Evolutionary conservation across 2,113 vertebrate species (phyloP).

Genomic region (Chamaetylas fuelleborni): DNA sequence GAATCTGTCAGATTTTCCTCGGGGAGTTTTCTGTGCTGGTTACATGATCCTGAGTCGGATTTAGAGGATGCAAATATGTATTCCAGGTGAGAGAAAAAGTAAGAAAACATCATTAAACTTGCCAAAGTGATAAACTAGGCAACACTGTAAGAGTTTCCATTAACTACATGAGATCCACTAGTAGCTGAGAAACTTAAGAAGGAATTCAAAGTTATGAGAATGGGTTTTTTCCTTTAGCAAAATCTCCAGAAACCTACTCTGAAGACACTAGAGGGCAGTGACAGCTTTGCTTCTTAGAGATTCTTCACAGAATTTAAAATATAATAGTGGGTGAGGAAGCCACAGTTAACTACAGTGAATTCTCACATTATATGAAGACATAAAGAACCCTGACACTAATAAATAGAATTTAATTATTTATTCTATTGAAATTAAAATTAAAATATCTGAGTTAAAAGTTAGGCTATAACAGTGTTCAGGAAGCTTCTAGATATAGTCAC

Average conservation of each 20-base stretch:
- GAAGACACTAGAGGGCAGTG: conserved; percentile 53
- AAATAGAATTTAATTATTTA: background rate
- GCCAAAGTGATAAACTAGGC: background rate
- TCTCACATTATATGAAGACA: background rate
- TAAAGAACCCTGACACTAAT: rapidly evolving
- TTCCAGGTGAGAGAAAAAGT: background rate
- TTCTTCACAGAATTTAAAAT: background rate
- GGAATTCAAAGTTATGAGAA: background rate
- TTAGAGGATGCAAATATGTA: background rate
- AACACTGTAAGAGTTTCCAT: background rate
- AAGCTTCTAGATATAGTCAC: background rate
- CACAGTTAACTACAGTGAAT: background rate
- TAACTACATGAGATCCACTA: background rate
- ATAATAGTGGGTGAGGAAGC: background rate
- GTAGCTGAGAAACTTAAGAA: background rate
- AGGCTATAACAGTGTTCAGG: background rate
- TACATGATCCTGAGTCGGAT: background rate
- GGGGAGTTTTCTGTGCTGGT: background rate
- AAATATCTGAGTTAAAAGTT: background rate
- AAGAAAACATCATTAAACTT: background rate
- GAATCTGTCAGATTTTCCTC: background rate
- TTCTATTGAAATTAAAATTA: background rate
- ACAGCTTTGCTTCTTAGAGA: background rate
- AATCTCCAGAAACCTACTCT: background rate
- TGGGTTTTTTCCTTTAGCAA: rapidly evolving